Evolutionary conservation across 2,113 vertebrate genomes (phyloP), one percentile per base, ranked within the genome.

Genomic region (Cinclus mexicanus): DNA sequence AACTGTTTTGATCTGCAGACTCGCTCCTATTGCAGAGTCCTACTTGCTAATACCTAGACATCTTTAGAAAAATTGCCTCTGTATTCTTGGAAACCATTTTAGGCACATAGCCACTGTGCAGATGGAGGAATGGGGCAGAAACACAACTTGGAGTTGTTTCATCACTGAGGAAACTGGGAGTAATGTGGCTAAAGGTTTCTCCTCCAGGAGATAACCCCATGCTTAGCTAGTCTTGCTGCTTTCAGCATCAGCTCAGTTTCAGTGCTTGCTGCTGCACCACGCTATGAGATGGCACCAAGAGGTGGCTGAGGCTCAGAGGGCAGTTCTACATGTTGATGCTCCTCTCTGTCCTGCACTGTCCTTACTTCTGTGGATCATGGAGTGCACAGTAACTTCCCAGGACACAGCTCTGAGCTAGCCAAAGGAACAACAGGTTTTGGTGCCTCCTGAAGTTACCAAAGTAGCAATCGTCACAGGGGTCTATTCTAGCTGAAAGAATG

Each of bases 121-220:
- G 28, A n/a, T 13, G 1, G 35, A 28, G 20, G 6, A 77, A 57
- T 7, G 18, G 15, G 22, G 3, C 41, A 81, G 64, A 86, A 90
- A 53, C 50, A 64, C 7, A 41, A 2, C 11, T 24, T 11, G 1
- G 31, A 53, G 9, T 23, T 53, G 44, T 41, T 57, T 65, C 10
- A 41, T 71, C 29, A 16, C 33, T 42, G 31, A 37, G 19, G 9
- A 68, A 21, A 12, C 8, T 19, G 21, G 47, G 8, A 63, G 49
- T 20, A 57, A 39, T 0, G 7, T 10, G 6, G 12, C 28, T 59
- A 37, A 87, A 53, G 7, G 11, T 46, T 87, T 75, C 15, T 70
- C 11, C 33, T 50, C 8, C 6, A 21, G 11, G 28, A 26, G 3
- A 3, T 2, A 50, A 42, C 8, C 10, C 17, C 4, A 3, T 9